phyloP scores from a whole-genome alignment of 2,113 vertebrate genomes.

The Tragulus kanchil region DNA sequence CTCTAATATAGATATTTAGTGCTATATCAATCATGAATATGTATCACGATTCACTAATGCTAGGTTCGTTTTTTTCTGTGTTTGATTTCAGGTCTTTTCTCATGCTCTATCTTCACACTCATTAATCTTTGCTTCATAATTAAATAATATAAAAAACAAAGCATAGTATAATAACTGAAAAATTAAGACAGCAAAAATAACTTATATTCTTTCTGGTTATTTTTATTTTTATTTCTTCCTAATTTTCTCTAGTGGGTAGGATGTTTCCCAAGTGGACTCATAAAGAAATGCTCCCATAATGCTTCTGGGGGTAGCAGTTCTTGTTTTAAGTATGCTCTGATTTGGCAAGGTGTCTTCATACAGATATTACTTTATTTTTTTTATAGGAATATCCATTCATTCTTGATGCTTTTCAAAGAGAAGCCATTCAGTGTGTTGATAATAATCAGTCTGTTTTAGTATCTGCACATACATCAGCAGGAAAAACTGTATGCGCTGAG shows the following conservation, averaged over 20 bases:
- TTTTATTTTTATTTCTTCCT: not conserved
- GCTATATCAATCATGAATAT: too few species aligned
- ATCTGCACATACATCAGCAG: constrained; percentile 99
- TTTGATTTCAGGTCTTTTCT: too few species aligned
- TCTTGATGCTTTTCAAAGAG: constrained; percentile 98
- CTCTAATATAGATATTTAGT: too few species aligned
- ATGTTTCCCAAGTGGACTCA: constrained; percentile 30
- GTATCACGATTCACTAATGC: too few species aligned
- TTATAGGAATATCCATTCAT: constrained; percentile 97
- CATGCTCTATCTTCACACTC: too few species aligned
- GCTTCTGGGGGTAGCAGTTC: not conserved
- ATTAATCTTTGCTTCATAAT: too few species aligned
- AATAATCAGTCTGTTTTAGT: constrained; percentile 99
- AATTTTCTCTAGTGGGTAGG: not conserved
- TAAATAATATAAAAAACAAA: too few species aligned
- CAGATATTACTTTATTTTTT: constrained; percentile 15
- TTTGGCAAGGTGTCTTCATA: not conserved
- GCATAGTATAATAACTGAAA: not conserved
- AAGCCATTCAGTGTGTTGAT: constrained; percentile 97
- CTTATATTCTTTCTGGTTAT: not conserved
- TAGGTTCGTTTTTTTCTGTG: too few species aligned
- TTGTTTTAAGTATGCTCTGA: constrained; percentile 15
- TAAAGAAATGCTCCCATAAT: not conserved
- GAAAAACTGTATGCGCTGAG: constrained; percentile 99
- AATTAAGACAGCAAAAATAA: not conserved